Base-by-base conservation (phyloP, 2,797 vertebrate species). In the Podarcis lilfordi region DNA sequence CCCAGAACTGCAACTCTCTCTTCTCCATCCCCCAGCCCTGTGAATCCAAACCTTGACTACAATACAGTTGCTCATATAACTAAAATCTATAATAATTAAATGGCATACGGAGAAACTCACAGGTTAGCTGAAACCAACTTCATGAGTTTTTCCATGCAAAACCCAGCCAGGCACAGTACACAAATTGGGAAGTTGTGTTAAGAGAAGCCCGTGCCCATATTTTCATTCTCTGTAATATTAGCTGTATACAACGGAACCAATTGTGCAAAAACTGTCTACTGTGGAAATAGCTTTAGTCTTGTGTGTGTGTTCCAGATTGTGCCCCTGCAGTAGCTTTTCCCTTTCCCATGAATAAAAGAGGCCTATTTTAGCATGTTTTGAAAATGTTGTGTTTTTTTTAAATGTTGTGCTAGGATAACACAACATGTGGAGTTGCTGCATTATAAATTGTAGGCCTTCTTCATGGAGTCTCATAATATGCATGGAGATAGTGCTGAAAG, bases 1-100 rank as follows among this genome's bases (percentile, higher is more conserved):
- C 92, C 92, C 90, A 64, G 61, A 64, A 64, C 6, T 64, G 61
- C 21, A 15, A 55, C 50, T 55, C 50, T 55, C 50, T 55, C 50
- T 55, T 55, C 50, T 55, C 50, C 50, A 55, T 10, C 13, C 50
- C 50, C 3, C 50, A 15, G 15, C 35, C 1, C 5, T 37, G 32
- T 37, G 72, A 72, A 32, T 35, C 32, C 71, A 72, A 72, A 72
- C 21, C n/a, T 5, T 72, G 4, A 72, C 71, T 35, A 35, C 17
- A 29, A 29, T 32, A 71, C 27, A n/a, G 69, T n/a, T 32, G 4
- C 50, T 55, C 35, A 23, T 21, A 61, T 32, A 35, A 7, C 8
- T 19, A 35, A 61, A 80, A 64, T 35, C 5, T 21, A 80, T 61
- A 23, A 23, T 37, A 61, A 80, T 35, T 10, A 61, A 1, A 66